Conservation (phyloP, 2,797 vertebrate species). For the Trachops cirrhosus region DNA sequence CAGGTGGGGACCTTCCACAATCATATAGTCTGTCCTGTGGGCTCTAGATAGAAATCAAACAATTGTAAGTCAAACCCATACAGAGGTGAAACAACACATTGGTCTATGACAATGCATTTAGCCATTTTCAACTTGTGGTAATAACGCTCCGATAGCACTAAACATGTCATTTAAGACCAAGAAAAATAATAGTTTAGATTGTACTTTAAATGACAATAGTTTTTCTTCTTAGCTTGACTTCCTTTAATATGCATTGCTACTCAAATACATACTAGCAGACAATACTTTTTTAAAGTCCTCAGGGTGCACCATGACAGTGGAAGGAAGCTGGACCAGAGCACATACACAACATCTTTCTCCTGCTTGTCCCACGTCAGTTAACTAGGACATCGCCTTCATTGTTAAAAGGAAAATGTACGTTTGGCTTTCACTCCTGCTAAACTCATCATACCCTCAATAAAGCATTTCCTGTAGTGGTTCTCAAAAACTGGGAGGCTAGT, state of each 20-base stretch:
- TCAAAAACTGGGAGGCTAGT: constrained; percentile 34
- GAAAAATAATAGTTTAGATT: not conserved
- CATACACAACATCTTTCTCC: not conserved
- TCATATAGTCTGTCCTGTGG: not conserved
- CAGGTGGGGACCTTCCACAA: not conserved
- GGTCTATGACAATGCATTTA: not conserved
- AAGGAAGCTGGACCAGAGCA: not conserved
- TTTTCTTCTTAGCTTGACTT: not conserved
- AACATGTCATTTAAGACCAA: not conserved
- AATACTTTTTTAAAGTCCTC: not conserved
- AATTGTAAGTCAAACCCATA: not conserved
- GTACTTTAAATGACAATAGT: not conserved
- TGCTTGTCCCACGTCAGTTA: not conserved
- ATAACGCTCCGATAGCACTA: not conserved
- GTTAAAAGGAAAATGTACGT: not conserved
- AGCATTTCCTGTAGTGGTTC: not conserved
- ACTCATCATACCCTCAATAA: not conserved
- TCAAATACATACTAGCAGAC: not conserved
- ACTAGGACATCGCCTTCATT: not conserved
- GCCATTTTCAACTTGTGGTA: not conserved
- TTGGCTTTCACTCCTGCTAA: constrained; percentile 37
- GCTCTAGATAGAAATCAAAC: not conserved
- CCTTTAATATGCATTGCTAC: not conserved
- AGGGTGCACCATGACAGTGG: not conserved
- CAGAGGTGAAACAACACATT: not conserved